Evolutionary conservation across 1,140 invertebrate genomes (phyloP).

Genomic region (Octopus bimaculoides): DNA sequence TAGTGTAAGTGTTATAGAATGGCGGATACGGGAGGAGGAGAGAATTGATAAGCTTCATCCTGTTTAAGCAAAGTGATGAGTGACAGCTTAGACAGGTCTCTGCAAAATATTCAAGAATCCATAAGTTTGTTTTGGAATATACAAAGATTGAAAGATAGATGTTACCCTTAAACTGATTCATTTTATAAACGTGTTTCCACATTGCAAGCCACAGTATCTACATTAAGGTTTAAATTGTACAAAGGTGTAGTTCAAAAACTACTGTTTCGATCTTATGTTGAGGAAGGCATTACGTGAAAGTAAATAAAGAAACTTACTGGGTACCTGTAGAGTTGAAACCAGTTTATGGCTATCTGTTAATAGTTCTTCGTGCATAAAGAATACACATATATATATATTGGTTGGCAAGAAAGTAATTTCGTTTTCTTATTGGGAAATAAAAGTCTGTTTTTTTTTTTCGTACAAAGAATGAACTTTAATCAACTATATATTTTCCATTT

Average conservation of each 20-base stretch:
- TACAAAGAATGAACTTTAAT: too few relatives aligned
- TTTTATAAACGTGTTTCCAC: conserved; percentile 73
- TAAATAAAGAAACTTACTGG: too few relatives aligned
- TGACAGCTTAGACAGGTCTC: conserved; percentile 85
- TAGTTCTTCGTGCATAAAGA: too few relatives aligned
- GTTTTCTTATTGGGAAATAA: too few relatives aligned
- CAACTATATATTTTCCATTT: too few relatives aligned
- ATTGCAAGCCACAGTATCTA: conserved; percentile 88
- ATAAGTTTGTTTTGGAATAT: conserved; percentile 91
- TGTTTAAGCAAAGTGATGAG: conserved; percentile 88
- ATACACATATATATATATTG: too few relatives aligned
- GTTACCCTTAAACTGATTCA: conserved; percentile 68
- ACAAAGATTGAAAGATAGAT: conserved; percentile 81
- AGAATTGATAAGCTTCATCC: conserved; percentile 85
- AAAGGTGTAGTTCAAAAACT: conserved; percentile 73
- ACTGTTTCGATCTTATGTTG: conserved; percentile 61
- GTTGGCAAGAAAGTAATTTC: too few relatives aligned
- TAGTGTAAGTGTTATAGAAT: conserved; percentile 81
- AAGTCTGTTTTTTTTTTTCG: too few relatives aligned
- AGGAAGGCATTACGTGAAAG: conserved; percentile 38
- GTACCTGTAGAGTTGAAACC: too few relatives aligned
- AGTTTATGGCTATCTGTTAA: too few relatives aligned
- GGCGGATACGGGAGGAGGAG: conserved; percentile 81
- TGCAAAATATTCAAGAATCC: conserved; percentile 79
- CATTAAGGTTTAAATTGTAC: conserved; percentile 79